A percentile compares a stretch with the other conserved stretches of the same genome.
These are phyloP conservation scores for Nematolebias whitei DNA, from an alignment of 2,113 vertebrate species.

Conservation along the genomic window DNA sequence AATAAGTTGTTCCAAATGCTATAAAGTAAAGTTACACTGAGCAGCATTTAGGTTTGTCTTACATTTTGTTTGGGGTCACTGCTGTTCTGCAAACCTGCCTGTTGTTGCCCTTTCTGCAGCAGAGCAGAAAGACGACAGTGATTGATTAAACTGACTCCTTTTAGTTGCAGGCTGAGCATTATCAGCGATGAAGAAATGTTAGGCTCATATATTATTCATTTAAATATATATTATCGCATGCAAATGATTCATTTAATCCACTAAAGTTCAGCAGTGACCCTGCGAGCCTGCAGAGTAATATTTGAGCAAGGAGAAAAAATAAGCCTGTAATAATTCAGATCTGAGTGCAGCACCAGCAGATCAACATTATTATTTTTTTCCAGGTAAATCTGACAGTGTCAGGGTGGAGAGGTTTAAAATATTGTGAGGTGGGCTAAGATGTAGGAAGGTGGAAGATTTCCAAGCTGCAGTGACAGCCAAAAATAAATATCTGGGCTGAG, in stretches of 20 bases:
- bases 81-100: no score
- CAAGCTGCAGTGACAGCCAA: constrained; percentile 36
- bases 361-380: constrained; percentile 25
- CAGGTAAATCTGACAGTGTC: constrained; percentile 19
- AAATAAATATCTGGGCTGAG: constrained; percentile 31
- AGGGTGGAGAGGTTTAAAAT: constrained; percentile 30
- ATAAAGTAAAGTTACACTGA: no score
- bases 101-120: neutral
- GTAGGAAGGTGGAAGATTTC: constrained; percentile 38
- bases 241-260: constrained; percentile 10
- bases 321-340: constrained; percentile 18
- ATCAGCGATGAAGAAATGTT: constrained; percentile 3
- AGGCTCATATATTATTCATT: constrained; percentile 1
- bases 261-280: neutral
- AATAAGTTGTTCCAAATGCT: no score
- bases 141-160: constrained; percentile 2
- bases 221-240: constrained; percentile 6
- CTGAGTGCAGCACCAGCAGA: constrained; percentile 14
- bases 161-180: constrained; percentile 6
- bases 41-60: no score
- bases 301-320: constrained; percentile 15
- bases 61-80: no score
- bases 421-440: constrained; percentile 27
- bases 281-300: neutral
- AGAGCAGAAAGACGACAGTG: neutral